Evolutionary conservation across 1,140 invertebrate species (phyloP), one percentile per base, ranked within the genome.

Genomic region (Zaprionus ornatus): DNA sequence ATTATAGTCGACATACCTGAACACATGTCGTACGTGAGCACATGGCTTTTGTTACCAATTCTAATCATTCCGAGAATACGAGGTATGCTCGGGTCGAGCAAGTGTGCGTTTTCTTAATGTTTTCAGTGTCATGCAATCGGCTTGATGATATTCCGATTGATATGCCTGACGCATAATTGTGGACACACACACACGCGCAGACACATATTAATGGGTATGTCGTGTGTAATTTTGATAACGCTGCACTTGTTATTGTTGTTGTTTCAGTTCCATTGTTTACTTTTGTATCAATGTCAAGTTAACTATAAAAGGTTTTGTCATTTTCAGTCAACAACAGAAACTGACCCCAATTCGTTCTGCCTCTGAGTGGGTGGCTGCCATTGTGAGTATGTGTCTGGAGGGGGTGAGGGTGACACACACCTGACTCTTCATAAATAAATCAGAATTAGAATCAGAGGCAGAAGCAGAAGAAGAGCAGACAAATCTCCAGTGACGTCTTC

Each of bases 251-350:
- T 48, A 37, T 45, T 68, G 27, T 27, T 61, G 19, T 73, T 60
- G 15, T 64, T 35, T 12, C 21, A 63, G 21, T 45, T n/a, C 50
- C 27, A 7, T 57, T 68, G 57, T 45, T 45, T 45, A 45, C 23
- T 57, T 77, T 79, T 55, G 48, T 79, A 87, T 79, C 84, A 87
- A 87, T 87, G 84, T 87, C 84, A 88, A 87, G 84, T 87, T 88
- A 64, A 77, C 65, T 67, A 82, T 75, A 77, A 87, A 63, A 72
- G 56, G 37, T 77, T 84, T 82, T 67, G 72, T 74, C 57, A 64
- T 72, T 86, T 69, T 50, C 80, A 71, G 67, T 72, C 56, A 48
- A 77, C 75, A 71, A 45, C 40, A 57, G 69, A 25, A 61, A 67
- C 50, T 82, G 84, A 88, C 84, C 84, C 73, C 74, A 77, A 80